phyloP scores from a whole-genome alignment of 2,888 invertebrate species.

The Zelleria hepariella region DNA sequence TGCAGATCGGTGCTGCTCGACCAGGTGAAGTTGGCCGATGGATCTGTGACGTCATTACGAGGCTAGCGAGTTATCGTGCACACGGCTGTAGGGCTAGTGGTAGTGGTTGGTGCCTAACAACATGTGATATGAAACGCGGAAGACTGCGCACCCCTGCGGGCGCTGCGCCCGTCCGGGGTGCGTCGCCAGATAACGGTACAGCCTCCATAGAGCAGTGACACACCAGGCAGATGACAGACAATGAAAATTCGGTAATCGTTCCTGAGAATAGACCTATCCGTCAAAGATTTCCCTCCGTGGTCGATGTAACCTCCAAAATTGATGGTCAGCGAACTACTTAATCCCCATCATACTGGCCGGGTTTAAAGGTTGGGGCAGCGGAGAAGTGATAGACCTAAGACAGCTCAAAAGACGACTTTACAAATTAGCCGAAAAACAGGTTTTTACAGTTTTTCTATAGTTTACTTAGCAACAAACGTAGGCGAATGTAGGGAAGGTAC shows the following conservation, averaged over 20 bases:
- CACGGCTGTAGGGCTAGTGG: neutral
- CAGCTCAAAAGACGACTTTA: no score
- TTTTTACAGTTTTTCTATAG: no score
- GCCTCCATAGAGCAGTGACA: neutral
- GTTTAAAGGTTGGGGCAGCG: no score
- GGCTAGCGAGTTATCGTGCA: neutral
- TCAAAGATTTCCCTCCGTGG: no score
- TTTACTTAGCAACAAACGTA: no score
- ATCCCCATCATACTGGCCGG: no score
- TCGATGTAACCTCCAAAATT: no score
- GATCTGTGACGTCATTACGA: neutral
- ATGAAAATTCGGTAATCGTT: neutral
- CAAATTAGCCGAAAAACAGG: no score
- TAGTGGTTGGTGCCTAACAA: neutral
- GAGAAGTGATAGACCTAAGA: no score
- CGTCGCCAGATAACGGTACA: slow-evolving; percentile 28
- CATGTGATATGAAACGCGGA: slow-evolving; percentile 1
- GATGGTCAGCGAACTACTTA: no score
- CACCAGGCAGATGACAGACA: neutral
- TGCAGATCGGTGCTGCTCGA: neutral
- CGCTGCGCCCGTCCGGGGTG: slow-evolving; percentile 10
- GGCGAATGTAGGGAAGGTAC: no score
- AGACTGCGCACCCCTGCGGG: neutral
- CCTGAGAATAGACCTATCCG: no score
- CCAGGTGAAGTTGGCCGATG: neutral